A percentile compares a stretch with the other conserved stretches of the same genome.
Conservation (phyloP, 2,888 invertebrate species). For the Smittia sp. region DNA sequence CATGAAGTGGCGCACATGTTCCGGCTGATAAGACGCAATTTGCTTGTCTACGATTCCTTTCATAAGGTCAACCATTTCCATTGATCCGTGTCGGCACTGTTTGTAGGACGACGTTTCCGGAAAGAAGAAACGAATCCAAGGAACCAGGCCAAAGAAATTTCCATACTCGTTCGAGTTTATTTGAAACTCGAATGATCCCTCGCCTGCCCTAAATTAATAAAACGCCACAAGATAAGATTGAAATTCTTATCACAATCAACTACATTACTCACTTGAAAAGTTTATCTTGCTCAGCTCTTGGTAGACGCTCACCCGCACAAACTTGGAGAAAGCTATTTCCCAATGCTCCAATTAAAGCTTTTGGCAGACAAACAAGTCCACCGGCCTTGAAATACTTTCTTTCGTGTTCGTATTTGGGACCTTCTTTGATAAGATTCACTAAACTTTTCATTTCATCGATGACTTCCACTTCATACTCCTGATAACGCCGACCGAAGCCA, state of each 20-base stretch:
- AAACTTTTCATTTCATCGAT: constrained; percentile 46
- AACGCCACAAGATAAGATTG: no score
- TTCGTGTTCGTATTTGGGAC: constrained; percentile 54
- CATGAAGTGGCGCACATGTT: constrained; percentile 59
- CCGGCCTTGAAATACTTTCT: constrained; percentile 44
- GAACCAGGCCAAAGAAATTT: constrained; percentile 58
- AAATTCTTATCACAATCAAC: no score
- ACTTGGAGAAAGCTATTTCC: constrained; percentile 60
- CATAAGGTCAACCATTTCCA: constrained; percentile 56
- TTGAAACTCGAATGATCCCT: constrained; percentile 57
- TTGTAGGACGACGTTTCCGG: constrained; percentile 61
- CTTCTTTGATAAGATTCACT: constrained; percentile 49
- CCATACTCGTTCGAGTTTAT: constrained; percentile 61
- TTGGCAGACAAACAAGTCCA: background rate
- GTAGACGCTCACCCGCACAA: constrained; percentile 56
- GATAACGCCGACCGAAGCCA: constrained; percentile 65
- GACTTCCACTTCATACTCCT: constrained; percentile 56
- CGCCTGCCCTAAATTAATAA: constrained; percentile 49
- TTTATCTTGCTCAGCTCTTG: constrained; percentile 56
- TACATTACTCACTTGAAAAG: constrained; percentile 54
- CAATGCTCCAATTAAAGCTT: constrained; percentile 44
- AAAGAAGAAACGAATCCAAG: constrained; percentile 61
- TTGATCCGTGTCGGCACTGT: constrained; percentile 55
- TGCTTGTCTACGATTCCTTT: constrained; percentile 56
- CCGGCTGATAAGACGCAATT: constrained; percentile 52